Percentiles rank a stretch among this genome's conserved stretches.
These are phyloP conservation scores for Pseudomyrmex pallidus DNA, from an alignment of 1,140 invertebrate genomes.

Conservation along the genomic window DNA sequence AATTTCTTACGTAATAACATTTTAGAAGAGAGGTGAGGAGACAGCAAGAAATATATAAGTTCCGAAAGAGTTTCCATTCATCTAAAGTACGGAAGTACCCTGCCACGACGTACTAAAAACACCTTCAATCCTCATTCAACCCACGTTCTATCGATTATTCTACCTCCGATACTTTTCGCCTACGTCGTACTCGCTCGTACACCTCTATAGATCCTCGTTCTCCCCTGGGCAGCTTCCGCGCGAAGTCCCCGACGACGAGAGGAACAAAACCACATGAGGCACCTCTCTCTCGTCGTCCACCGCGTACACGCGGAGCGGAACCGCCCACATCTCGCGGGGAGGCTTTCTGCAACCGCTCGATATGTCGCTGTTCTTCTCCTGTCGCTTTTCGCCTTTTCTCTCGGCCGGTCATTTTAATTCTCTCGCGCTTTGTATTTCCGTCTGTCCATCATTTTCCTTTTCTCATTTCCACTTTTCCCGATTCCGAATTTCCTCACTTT, in stretches of 20 bases:
- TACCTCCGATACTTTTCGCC: slow-evolving; percentile 7
- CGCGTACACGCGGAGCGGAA: slow-evolving; percentile 8
- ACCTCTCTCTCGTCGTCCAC: background rate
- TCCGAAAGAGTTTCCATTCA: slow-evolving; percentile 10
- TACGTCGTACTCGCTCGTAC: background rate
- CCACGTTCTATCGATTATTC: slow-evolving; percentile 33
- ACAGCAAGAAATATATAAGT: background rate
- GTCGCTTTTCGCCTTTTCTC: background rate
- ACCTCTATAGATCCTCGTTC: background rate
- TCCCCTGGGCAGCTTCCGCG: background rate
- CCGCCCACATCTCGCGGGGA: background rate
- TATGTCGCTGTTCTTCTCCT: background rate
- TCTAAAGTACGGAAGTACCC: slow-evolving; percentile 3
- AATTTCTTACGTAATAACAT: too few species aligned
- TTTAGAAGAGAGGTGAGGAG: too few species aligned
- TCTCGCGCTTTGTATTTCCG: slow-evolving; percentile 12
- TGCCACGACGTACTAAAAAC: slow-evolving; percentile 23
- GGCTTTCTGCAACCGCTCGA: slow-evolving; percentile 21
- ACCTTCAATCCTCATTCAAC: background rate
- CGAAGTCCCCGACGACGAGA: background rate
- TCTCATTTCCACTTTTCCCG: background rate
- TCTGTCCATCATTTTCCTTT: background rate
- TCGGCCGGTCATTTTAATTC: background rate
- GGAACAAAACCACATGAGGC: slow-evolving; percentile 10
- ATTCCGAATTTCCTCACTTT: background rate